A percentile compares a stretch with the other conserved stretches of the same genome.
Conservation (phyloP, 1,140 invertebrate species). For the Yoshiicerus persimilis region DNA sequence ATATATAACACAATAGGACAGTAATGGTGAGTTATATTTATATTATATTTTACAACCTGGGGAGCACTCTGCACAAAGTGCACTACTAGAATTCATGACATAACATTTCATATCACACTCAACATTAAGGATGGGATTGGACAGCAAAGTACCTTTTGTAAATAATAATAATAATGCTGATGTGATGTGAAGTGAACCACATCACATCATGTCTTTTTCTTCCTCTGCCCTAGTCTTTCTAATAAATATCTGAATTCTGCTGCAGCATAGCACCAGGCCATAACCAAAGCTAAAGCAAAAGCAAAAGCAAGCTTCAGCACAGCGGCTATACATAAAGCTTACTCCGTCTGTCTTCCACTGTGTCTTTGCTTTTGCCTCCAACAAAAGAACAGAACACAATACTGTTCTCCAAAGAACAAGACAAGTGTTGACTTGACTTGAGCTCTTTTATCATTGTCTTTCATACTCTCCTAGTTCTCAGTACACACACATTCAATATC, state of each 20-base stretch:
- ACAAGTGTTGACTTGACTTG: not conserved
- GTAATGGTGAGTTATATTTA: conserved; percentile 7
- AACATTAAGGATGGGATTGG: not conserved
- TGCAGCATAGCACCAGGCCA: not conserved
- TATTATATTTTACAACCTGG: conserved; percentile 8
- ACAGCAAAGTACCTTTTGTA: conserved; percentile 16
- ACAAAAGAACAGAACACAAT: not conserved
- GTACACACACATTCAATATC: not conserved
- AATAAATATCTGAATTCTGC: not conserved
- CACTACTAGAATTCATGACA: not conserved
- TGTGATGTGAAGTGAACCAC: conserved; percentile 8
- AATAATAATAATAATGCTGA: conserved; percentile 16
- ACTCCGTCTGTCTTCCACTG: not conserved
- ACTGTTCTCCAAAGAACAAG: not conserved
- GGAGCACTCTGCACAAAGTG: not conserved
- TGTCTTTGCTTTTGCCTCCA: not conserved
- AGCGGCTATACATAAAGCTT: not conserved
- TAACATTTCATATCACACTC: not conserved
- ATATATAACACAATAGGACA: not conserved
- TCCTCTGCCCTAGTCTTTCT: not conserved
- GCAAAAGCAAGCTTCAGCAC: not conserved
- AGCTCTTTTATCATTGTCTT: not conserved
- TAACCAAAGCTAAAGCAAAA: not conserved
- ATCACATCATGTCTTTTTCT: not conserved
- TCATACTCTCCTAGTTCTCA: not conserved